Percentiles rank a stretch among this genome's conserved stretches.
Evolutionary conservation across 1,140 invertebrate genomes (phyloP).

Genomic region (Papilio glaucus): DNA sequence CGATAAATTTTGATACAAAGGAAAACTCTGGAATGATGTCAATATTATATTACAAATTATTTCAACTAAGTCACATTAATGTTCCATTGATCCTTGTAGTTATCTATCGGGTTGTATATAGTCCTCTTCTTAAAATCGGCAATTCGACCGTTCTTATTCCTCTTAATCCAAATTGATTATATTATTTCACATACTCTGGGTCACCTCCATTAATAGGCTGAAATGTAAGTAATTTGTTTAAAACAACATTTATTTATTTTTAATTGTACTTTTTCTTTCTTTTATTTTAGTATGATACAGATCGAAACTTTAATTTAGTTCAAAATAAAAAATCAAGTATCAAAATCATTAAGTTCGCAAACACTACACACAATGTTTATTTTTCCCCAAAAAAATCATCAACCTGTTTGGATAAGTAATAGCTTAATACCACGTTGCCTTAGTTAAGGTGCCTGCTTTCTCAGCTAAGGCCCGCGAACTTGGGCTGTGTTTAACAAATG

Average conservation of each 20-base stretch:
- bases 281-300: too few relatives aligned
- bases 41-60: neutral
- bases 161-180: too few relatives aligned
- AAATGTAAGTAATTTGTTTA: too few relatives aligned
- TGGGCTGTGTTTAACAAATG: constrained; percentile 61
- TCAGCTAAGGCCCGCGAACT: constrained; percentile 56
- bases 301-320: too few relatives aligned
- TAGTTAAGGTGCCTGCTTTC: constrained; percentile 70
- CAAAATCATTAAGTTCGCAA: constrained; percentile 44
- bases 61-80: neutral
- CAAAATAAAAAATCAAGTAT: constrained; percentile 44
- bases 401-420: constrained; percentile 76
- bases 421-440: constrained; percentile 78
- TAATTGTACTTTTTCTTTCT: too few relatives aligned
- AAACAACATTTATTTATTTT: too few relatives aligned
- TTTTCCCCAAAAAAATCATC: constrained; percentile 60
- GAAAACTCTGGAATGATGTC: neutral
- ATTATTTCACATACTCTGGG: too few relatives aligned
- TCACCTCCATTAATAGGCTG: too few relatives aligned
- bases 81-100: too few relatives aligned
- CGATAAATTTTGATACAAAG: constrained; percentile 53
- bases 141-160: too few relatives aligned
- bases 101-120: too few relatives aligned
- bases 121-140: too few relatives aligned
- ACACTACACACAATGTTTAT: constrained; percentile 46